These are phyloP conservation scores for Steinernema feltiae DNA, from an alignment of 1,140 invertebrate genomes.

Conservation along the genomic window DNA sequence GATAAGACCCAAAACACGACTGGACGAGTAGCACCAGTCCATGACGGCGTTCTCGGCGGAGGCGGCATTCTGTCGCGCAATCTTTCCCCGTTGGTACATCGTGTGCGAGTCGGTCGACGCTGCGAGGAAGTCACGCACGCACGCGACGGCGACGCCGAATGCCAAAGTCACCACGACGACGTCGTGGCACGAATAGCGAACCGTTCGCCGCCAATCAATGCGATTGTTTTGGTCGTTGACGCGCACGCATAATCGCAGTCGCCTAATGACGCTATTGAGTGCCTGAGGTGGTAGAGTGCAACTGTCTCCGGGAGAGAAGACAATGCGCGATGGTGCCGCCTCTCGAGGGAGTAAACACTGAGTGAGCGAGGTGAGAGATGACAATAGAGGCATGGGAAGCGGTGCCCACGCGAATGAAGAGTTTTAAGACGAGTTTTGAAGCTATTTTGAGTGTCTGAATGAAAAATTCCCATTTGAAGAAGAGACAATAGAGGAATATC, in stretches of 20 bases:
- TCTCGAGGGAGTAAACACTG: too few species aligned
- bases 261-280: background rate
- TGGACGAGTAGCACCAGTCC: constrained; percentile 9
- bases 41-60: constrained; percentile 7
- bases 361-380: background rate
- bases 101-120: background rate
- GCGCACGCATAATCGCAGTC: background rate
- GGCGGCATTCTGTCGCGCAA: background rate
- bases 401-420: background rate
- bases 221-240: constrained; percentile 8
- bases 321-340: too few species aligned
- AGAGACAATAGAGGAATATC: too few species aligned
- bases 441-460: too few species aligned
- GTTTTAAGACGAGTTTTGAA: background rate
- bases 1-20: background rate
- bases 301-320: too few species aligned
- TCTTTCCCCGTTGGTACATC: background rate
- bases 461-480: too few species aligned
- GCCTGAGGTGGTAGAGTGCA: background rate
- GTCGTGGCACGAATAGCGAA: background rate
- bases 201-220: background rate
- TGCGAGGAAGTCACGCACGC: background rate
- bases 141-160: too few species aligned
- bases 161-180: background rate
- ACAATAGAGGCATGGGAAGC: background rate